Base-by-base conservation (phyloP, 2,888 invertebrate genomes). In the Onchidella celtica region DNA sequence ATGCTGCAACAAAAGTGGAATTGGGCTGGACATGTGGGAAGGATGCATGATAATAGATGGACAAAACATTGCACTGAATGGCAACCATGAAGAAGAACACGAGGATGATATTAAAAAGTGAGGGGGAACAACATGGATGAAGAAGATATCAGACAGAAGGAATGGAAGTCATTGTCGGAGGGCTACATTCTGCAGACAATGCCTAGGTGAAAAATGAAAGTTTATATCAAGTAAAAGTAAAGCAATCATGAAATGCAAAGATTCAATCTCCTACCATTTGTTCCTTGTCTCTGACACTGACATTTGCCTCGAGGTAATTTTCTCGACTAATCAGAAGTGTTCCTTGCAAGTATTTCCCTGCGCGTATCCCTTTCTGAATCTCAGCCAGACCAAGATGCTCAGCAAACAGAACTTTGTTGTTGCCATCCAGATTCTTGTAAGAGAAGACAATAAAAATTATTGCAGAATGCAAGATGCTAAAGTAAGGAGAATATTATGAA, bases 301-400 rank as follows among this genome's bases (percentile, higher is more conserved):
- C 97, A 84, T 95, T 95, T 14, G 97, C 99, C 93, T 99, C 99
- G 21, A 98, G 94, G 92, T 97, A 99, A 93, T 99, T 99, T 90
- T 98, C 98, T 75, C 97, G 95, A 0, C 97, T 98, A 0, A 98
- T 97, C 83, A 92, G 90, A 85, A 93, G 93, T 0, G 96, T 95
- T 0, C 98, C 98, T 88, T 95, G 97, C 61, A 96, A 92, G 4
- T 97, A 94, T 86, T 95, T 95, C 0, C 97, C 97, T 84, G 94
- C 95, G 89, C 96, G 96, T 65, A 99, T 95, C 0, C 97, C 97
- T 0, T 95, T 94, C 83, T 97, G 96, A 27, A 99, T 94, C 91
- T 96, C 96, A 0, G 95, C 94, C 0, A 96, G 95, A 0, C 97
- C 95, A 82, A 97, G 94, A 93, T 99, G 98, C 29, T 97, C 96